phyloP scores from a whole-genome alignment of 2,888 invertebrate species.

The Rotaria socialis region DNA sequence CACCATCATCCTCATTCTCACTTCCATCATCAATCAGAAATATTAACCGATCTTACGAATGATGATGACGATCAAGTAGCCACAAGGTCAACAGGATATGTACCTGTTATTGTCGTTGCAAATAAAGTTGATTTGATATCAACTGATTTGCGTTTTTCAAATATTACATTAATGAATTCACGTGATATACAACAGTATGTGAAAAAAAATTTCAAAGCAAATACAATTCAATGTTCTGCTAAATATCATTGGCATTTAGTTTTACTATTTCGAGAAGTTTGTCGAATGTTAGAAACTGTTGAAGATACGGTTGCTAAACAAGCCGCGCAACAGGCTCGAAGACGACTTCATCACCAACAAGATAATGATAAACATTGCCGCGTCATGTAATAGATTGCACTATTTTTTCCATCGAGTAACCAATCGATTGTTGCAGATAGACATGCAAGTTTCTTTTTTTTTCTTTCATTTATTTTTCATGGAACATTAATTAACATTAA shows the following conservation, averaged over 20 bases:
- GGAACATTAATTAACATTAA: neutral
- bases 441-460: neutral
- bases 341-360: neutral
- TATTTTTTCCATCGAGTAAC: no score
- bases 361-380: neutral
- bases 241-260: conserved; percentile 84
- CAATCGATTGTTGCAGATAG: neutral
- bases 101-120: conserved; percentile 5
- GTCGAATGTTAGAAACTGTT: conserved; percentile 18
- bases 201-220: neutral
- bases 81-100: neutral
- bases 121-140: conserved; percentile 7
- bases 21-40: conserved; percentile 7
- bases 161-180: neutral
- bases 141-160: neutral
- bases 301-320: conserved; percentile 21
- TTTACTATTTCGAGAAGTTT: conserved; percentile 74
- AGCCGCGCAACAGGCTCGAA: neutral
- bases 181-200: conserved; percentile 26
- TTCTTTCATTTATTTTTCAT: neutral
- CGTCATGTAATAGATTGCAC: neutral
- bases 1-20: neutral
- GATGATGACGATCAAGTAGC: neutral
- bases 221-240: conserved; percentile 78
- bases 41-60: neutral